A percentile compares a stretch with the other conserved stretches of the same genome.
phyloP scores from a whole-genome alignment of 1,140 invertebrate genomes.

The Zaprionus kolodkinae region DNA sequence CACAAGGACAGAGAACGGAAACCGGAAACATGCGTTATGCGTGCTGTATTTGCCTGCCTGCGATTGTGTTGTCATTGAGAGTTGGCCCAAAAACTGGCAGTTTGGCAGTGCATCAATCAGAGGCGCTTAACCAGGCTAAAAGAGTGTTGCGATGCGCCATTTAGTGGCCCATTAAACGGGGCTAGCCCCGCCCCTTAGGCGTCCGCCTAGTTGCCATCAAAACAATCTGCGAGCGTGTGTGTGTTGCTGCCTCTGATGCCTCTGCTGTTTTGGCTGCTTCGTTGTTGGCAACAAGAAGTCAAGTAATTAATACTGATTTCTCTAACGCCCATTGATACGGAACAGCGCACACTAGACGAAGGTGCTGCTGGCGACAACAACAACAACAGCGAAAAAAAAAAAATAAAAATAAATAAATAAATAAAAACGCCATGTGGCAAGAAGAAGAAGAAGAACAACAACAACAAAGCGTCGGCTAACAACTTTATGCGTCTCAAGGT shows the following conservation, averaged over 20 bases:
- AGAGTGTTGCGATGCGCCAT: slow-evolving; percentile 39
- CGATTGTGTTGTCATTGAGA: not conserved
- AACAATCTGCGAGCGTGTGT: slow-evolving; percentile 36
- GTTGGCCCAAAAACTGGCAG: slow-evolving; percentile 3
- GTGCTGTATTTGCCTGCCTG: not conserved
- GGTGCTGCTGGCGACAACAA: slow-evolving; percentile 59
- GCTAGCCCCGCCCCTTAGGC: not conserved
- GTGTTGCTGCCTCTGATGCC: slow-evolving; percentile 3
- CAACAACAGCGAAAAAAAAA: slow-evolving; percentile 30
- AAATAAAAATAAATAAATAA: slow-evolving; percentile 14
- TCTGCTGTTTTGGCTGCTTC: slow-evolving; percentile 18
- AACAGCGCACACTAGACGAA: slow-evolving; percentile 57
- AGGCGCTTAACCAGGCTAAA: slow-evolving; percentile 29
- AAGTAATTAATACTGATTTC: slow-evolving; percentile 79
- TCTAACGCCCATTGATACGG: slow-evolving; percentile 56
- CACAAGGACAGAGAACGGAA: not conserved
- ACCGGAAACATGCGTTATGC: not conserved
- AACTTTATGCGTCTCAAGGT: slow-evolving; percentile 48
- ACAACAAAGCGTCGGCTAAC: slow-evolving; percentile 33
- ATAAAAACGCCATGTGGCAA: slow-evolving; percentile 16
- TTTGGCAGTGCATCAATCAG: slow-evolving; percentile 65
- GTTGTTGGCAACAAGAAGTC: slow-evolving; percentile 48
- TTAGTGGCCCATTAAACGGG: slow-evolving; percentile 60
- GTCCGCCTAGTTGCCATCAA: no score
- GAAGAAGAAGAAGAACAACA: slow-evolving; percentile 27